Percentiles rank a stretch among this genome's conserved stretches.
These are phyloP conservation scores for Oophaga pumilio DNA, from an alignment of 2,113 vertebrate genomes.

Conservation along the genomic window DNA sequence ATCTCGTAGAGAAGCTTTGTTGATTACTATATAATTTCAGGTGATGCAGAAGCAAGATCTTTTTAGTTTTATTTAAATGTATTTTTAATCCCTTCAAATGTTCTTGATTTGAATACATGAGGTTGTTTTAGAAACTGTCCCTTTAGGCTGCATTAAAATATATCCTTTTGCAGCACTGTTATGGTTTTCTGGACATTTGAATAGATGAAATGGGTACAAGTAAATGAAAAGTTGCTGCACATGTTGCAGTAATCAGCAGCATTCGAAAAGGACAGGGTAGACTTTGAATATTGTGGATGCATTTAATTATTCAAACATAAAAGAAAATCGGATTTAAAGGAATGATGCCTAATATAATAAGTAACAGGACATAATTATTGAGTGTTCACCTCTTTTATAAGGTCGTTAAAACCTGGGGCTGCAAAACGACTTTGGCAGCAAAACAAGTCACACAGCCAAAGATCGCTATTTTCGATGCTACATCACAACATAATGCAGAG, in stretches of 20 bases:
- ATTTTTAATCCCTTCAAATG: constrained; percentile 46
- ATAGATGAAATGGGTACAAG: constrained; percentile 13
- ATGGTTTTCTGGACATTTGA: background rate
- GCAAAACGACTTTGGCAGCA: too few relatives aligned
- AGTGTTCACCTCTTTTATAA: background rate
- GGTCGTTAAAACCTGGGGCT: background rate
- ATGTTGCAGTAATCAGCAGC: background rate
- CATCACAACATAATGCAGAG: too few relatives aligned
- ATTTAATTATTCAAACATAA: background rate
- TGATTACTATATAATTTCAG: constrained; percentile 65
- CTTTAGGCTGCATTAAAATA: constrained; percentile 46
- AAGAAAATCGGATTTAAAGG: background rate
- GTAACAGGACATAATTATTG: background rate
- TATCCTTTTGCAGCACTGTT: constrained; percentile 2
- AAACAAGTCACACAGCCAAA: too few relatives aligned
- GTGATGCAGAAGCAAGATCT: constrained; percentile 58
- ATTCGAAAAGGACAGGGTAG: background rate
- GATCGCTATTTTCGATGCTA: too few relatives aligned
- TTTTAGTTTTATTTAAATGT: constrained; percentile 37
- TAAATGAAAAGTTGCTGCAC: background rate
- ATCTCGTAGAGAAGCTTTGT: constrained; percentile 59
- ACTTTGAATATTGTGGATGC: background rate
- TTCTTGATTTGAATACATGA: constrained; percentile 49
- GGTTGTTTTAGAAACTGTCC: constrained; percentile 36
- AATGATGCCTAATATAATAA: background rate